Evolutionary conservation across 2,888 invertebrate species (phyloP), one percentile per base, ranked within the genome.

Genomic region (Ochropleura plecta): DNA sequence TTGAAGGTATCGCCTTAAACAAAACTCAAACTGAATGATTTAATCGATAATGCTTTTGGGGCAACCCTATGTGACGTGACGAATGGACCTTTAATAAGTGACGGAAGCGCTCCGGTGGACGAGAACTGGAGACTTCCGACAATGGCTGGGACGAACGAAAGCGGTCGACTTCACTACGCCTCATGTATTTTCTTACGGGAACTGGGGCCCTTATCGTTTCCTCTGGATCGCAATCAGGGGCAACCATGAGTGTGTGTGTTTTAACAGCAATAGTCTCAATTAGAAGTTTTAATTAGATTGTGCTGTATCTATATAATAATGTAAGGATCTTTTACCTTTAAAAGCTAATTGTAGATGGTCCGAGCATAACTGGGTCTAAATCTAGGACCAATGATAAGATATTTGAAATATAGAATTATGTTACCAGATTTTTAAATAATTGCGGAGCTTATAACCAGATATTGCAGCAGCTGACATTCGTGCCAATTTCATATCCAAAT

Each of bases 81-180:
- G 81, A 85, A 88, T 87, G 79, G 86, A 82, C 87, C 83, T 88
- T 83, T 85, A 86, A 89, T 89, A 85, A 85, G 79, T 86, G 83
- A 72, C 88, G 89, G 87, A 89, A 87, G 79, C 86, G 82, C 69
- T 76, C 53, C 73, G 78, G 83, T 79, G 78, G 76, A 78, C 82
- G 80, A 81, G 84, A 89, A 89, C 84, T 87, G 84, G 81, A 72
- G 74, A 83, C 87, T 89, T 90, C 89, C 89, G 86, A 88, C 83
- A 74, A 70, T 77, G 73, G 72, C 77, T 71, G 81, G 81, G 78
- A 74, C 79, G 79, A 78, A 79, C 76, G 81, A 83, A 80, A 82
- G 78, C 70, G 66, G 60, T 60, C 60, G 85, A 78, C 85, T 85
- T 76, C 66, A 66, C 65, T 71, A 62, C 76, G 60, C n/a, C 20